Conservation (phyloP, 2,888 invertebrate species). For the Plagodis pulveraria region DNA sequence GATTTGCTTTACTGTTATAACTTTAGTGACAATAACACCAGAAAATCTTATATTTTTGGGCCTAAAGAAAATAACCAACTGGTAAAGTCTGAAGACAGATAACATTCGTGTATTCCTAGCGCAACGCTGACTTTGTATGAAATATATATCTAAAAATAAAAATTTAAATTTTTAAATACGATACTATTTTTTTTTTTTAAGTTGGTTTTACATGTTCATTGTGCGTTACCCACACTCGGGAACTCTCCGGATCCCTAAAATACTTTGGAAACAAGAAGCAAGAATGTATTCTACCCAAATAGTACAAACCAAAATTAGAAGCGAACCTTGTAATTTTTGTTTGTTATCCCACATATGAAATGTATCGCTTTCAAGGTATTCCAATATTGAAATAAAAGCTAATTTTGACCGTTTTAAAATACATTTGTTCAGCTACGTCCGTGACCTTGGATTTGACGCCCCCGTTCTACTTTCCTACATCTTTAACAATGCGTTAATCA, state of each 20-base stretch:
- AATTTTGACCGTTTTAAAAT: slow-evolving; percentile 62
- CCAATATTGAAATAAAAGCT: slow-evolving; percentile 53
- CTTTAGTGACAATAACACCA: no score
- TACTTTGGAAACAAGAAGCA: slow-evolving; percentile 5
- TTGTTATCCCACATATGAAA: slow-evolving; percentile 42
- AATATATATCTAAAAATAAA: no score
- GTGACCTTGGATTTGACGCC: slow-evolving; percentile 76
- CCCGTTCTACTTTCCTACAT: slow-evolving; percentile 80
- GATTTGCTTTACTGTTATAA: no score
- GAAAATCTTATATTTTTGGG: no score
- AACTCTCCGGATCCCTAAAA: slow-evolving; percentile 13
- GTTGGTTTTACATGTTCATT: no score
- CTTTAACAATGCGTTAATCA: slow-evolving; percentile 75
- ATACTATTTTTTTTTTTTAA: no score
- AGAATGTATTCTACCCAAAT: slow-evolving; percentile 18
- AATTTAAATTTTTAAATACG: no score
- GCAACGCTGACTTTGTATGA: slow-evolving; percentile 17
- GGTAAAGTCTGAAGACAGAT: slow-evolving; percentile 10
- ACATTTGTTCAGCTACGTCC: slow-evolving; percentile 71
- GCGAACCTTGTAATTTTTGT: slow-evolving; percentile 38
- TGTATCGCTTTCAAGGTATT: slow-evolving; percentile 55
- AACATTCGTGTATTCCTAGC: slow-evolving; percentile 23
- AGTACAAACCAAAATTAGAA: no score
- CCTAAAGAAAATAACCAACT: no score
- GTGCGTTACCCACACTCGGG: no score